Evolutionary conservation across 2,888 invertebrate species (phyloP).

Genomic region (Scaeva pyrastri): DNA sequence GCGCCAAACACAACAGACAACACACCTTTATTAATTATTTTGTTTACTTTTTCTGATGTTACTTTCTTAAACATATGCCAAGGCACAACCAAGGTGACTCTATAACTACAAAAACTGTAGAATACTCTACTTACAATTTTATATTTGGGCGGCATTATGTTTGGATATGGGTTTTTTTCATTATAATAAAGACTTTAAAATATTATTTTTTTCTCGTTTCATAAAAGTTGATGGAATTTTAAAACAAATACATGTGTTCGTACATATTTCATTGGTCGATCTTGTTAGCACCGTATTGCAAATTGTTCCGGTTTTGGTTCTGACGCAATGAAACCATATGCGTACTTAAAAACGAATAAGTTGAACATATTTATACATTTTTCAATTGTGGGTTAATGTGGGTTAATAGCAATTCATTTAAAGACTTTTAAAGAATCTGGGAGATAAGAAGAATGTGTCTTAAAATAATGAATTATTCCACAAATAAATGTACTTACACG

Average conservation of each 20-base stretch:
- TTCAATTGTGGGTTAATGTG: slow-evolving; percentile 27
- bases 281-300: slow-evolving; percentile 12
- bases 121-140: background rate
- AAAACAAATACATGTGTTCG: slow-evolving; percentile 1
- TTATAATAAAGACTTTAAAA: background rate
- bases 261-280: background rate
- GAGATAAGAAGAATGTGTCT: background rate
- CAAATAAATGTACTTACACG: background rate
- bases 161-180: background rate
- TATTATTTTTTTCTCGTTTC: background rate
- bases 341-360: background rate
- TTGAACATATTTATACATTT: background rate
- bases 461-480: background rate
- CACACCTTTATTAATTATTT: slow-evolving; percentile 11
- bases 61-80: background rate
- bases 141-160: background rate
- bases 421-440: background rate
- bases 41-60: slow-evolving; percentile 16
- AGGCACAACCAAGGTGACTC: background rate
- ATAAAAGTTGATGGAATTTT: background rate
- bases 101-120: background rate
- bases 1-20: too few species aligned
- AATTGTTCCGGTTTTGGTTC: background rate
- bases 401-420: slow-evolving; percentile 14
- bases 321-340: slow-evolving; percentile 23